Conservation (phyloP, 2,113 vertebrate genomes). For the Corydoras sp. region DNA sequence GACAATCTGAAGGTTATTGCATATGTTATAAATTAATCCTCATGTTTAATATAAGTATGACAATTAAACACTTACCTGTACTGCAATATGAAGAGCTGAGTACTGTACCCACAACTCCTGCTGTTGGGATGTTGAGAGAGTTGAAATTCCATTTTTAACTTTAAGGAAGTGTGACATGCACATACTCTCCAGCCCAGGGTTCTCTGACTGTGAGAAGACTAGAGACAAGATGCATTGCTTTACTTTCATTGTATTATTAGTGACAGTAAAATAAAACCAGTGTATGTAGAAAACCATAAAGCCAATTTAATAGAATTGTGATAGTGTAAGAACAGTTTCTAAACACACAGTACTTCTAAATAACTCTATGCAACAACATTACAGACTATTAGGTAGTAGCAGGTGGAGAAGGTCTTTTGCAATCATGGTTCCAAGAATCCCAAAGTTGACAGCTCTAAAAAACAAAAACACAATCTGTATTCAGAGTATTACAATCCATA, state of each 20-base stretch:
- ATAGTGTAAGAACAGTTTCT: neutral
- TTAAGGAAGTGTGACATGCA: conserved; percentile 59
- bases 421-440: conserved; percentile 58
- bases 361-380: neutral
- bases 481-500: too few species aligned
- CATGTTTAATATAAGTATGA: too few species aligned
- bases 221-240: neutral
- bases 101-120: conserved; percentile 69
- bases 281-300: too few species aligned
- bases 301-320: too few species aligned
- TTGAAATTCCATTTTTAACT: conserved; percentile 39
- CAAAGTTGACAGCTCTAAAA: conserved; percentile 65
- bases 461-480: neutral
- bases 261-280: too few species aligned
- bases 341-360: neutral
- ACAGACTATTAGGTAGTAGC: conserved; percentile 64
- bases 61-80: conserved; percentile 53
- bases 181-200: conserved; percentile 46
- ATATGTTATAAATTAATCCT: too few species aligned
- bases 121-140: conserved; percentile 51
- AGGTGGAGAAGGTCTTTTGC: conserved; percentile 67
- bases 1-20: too few species aligned
- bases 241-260: too few species aligned
- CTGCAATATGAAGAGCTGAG: conserved; percentile 62
- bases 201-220: conserved; percentile 57